These are phyloP conservation scores for Sturnira hondurensis DNA, from an alignment of 2,113 vertebrate species.

Conservation along the genomic window DNA sequence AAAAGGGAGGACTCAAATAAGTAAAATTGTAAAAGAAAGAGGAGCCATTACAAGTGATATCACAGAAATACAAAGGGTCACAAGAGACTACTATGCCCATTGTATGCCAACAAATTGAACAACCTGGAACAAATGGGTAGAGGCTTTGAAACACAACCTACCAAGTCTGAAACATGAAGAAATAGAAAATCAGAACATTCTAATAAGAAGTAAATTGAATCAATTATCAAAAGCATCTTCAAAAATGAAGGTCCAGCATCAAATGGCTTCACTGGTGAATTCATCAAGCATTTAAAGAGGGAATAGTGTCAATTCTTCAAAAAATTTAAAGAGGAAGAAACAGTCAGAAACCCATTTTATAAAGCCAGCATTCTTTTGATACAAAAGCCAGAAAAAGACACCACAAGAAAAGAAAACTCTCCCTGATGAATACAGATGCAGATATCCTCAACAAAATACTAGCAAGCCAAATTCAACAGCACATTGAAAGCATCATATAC, in stretches of 20 bases:
- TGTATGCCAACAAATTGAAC: neutral
- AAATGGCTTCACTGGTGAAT: neutral
- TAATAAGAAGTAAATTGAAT: neutral
- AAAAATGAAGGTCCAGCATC: too few relatives aligned
- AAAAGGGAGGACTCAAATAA: neutral
- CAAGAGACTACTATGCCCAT: neutral
- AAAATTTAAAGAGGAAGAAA: neutral
- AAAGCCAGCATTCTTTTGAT: neutral
- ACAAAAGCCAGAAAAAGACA: neutral
- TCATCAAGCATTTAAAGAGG: neutral
- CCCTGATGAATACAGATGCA: too few relatives aligned
- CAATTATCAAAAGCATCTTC: neutral
- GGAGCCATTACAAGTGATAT: neutral
- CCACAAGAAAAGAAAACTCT: neutral
- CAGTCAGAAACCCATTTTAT: neutral
- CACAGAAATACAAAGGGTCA: neutral
- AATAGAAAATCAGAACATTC: neutral
- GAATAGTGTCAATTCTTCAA: neutral
- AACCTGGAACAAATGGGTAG: neutral
- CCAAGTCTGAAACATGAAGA: neutral
- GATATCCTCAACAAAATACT: neutral
- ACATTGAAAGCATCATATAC: neutral
- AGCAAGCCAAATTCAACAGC: neutral
- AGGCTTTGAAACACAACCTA: neutral
- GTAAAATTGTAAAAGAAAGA: neutral